Base-by-base conservation (phyloP, 2,888 invertebrate species). In the Podabrus alpinus region DNA sequence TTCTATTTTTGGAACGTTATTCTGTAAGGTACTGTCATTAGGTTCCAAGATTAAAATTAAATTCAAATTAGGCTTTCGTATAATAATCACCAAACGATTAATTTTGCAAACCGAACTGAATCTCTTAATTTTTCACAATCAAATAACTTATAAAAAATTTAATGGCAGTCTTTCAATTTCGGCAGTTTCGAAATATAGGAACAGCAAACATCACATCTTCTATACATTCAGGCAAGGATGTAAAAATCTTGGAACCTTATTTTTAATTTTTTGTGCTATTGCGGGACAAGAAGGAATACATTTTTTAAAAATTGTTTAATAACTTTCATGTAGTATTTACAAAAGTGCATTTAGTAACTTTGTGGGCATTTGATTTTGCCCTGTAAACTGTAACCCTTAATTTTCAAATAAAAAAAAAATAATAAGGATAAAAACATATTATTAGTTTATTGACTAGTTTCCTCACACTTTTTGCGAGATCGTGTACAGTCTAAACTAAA, bases 131-230 rank as follows among this genome's bases (percentile, higher is more conserved):
- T 69, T 79, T 60, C 15, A 80, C 84, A 82, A 61, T 67, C 16
- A 24, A 73, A 87, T 85, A 79, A 71, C 72, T 62, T 81, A 69
- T 86, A 87, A 86, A 82, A 19, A 64, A 64, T 64, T 83, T 82
- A 87, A 87, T 82, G 86, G 86, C 87, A 87, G 87, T 87, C 87
- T 87, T 86, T 82, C 79, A 87, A 87, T 86, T 86, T 86, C 86
- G 87, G 87, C 87, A 87, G 87, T 87, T 84, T 78, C 72, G 71
- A 68, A 72, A 76, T 74, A 73, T 87, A 87, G 87, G 87, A 87
- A 87, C 87, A 86, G 86, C 83, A 84, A 87, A 64, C 87, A 87
- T 87, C 87, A 87, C 87, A 83, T 83, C 80, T 76, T 72, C 73
- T 73, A 61, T 71, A 73, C 73, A 69, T 77, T 74, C 74, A 77